phyloP scores from a whole-genome alignment of 2,113 vertebrate genomes.

The Anguilla rostrata region DNA sequence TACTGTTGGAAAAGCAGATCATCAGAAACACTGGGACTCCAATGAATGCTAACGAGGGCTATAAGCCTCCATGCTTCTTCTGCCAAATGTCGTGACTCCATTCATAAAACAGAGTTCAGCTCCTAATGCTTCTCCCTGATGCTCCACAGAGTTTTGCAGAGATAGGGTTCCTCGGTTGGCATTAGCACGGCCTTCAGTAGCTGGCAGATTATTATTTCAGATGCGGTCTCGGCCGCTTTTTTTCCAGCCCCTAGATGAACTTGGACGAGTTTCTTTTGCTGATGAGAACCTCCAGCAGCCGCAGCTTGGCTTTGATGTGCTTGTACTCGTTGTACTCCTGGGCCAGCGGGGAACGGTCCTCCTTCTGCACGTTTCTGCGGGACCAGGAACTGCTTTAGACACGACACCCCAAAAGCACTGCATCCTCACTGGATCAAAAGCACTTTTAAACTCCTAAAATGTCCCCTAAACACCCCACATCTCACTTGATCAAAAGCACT shows the following conservation, averaged over 20 bases:
- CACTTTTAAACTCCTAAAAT: no score
- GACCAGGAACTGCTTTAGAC: neutral
- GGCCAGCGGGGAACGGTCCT: conserved; percentile 85
- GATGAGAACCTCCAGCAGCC: conserved; percentile 90
- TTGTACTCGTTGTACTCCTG: conserved; percentile 94
- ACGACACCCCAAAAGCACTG: no score
- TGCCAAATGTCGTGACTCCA: neutral
- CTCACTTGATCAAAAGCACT: neutral
- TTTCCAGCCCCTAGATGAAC: conserved; percentile 35
- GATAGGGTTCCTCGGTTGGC: neutral
- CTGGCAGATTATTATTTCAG: neutral
- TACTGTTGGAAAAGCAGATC: neutral
- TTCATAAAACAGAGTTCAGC: neutral
- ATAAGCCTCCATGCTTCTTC: neutral
- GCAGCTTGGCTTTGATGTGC: conserved; percentile 89
- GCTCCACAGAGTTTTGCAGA: neutral
- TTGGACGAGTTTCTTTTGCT: conserved; percentile 83
- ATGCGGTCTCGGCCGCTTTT: neutral
- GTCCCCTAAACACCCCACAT: no score
- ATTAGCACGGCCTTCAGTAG: neutral
- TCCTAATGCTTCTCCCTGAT: neutral
- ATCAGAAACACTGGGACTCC: neutral
- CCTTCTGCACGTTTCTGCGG: conserved; percentile 85
- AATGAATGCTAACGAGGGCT: neutral
- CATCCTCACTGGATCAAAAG: neutral